phyloP scores from a whole-genome alignment of 2,797 vertebrate species.

The Hypotaenidia okinawae region DNA sequence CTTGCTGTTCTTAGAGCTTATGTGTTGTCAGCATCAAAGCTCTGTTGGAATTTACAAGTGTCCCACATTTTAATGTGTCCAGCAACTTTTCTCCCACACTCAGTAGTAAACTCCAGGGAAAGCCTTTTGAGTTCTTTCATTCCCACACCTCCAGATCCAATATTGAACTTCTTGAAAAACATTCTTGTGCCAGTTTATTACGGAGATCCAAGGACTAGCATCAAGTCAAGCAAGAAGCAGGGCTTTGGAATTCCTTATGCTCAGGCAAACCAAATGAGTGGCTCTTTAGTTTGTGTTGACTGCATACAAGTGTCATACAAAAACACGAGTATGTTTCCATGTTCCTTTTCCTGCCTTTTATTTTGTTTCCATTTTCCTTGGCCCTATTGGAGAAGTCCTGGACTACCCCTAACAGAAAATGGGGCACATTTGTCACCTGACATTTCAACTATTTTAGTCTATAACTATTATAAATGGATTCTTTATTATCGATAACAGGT shows the following conservation, averaged over 20 bases:
- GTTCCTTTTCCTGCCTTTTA: rapidly evolving
- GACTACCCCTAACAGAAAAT: neutral
- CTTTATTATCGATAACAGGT: neutral
- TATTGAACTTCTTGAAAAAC: neutral
- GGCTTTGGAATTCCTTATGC: neutral
- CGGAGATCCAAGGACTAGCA: neutral
- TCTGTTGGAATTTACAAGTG: neutral
- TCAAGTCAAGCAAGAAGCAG: neutral
- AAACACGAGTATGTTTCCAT: neutral
- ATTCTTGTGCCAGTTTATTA: neutral
- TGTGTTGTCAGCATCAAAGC: neutral
- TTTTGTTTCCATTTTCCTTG: neutral
- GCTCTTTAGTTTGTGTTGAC: neutral
- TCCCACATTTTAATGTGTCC: neutral
- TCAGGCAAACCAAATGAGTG: neutral
- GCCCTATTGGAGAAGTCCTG: neutral
- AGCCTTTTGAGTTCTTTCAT: rapidly evolving
- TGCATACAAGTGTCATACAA: rapidly evolving
- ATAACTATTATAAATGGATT: neutral
- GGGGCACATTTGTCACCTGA: rapidly evolving
- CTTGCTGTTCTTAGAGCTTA: neutral
- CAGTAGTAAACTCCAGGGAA: neutral
- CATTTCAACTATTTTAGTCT: neutral
- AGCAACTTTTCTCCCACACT: neutral
- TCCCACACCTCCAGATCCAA: neutral